Conservation (phyloP, 1,140 invertebrate genomes). For the Orius laevigatus region DNA sequence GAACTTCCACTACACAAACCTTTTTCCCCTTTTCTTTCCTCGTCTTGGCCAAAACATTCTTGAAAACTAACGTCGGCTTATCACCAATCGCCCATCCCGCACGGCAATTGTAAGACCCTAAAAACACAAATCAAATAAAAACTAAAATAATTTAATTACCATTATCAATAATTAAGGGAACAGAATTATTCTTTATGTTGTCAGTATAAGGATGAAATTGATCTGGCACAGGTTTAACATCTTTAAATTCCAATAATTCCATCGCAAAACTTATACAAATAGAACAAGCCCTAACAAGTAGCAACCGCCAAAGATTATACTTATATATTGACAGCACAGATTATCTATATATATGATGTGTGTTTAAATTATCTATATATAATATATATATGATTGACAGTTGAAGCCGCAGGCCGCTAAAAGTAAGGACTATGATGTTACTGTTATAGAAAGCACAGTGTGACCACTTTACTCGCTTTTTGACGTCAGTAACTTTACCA, state of each 20-base stretch:
- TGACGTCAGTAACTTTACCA: too few relatives aligned
- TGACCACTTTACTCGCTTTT: too few relatives aligned
- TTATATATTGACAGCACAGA: too few relatives aligned
- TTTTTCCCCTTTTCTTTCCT: slow-evolving; percentile 79
- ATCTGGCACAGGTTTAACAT: slow-evolving; percentile 54
- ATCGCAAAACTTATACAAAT: too few relatives aligned
- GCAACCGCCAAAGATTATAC: too few relatives aligned
- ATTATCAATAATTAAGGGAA: slow-evolving; percentile 70
- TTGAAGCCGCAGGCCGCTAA: too few relatives aligned
- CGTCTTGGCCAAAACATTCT: slow-evolving; percentile 79
- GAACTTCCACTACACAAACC: slow-evolving; percentile 26
- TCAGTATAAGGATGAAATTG: slow-evolving; percentile 48
- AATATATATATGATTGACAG: too few relatives aligned
- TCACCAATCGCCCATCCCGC: slow-evolving; percentile 70
- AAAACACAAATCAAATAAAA: neutral
- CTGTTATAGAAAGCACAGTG: too few relatives aligned
- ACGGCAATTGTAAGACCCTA: slow-evolving; percentile 80
- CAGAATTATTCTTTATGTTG: slow-evolving; percentile 35
- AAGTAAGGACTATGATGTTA: too few relatives aligned
- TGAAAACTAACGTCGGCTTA: slow-evolving; percentile 66
- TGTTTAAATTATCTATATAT: too few relatives aligned
- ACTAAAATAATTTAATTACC: slow-evolving; percentile 36
- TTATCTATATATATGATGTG: too few relatives aligned
- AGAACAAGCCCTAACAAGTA: too few relatives aligned
- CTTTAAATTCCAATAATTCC: slow-evolving; percentile 41